These are phyloP conservation scores for Galbula dea DNA, from an alignment of 2,113 vertebrate genomes.

Conservation along the genomic window DNA sequence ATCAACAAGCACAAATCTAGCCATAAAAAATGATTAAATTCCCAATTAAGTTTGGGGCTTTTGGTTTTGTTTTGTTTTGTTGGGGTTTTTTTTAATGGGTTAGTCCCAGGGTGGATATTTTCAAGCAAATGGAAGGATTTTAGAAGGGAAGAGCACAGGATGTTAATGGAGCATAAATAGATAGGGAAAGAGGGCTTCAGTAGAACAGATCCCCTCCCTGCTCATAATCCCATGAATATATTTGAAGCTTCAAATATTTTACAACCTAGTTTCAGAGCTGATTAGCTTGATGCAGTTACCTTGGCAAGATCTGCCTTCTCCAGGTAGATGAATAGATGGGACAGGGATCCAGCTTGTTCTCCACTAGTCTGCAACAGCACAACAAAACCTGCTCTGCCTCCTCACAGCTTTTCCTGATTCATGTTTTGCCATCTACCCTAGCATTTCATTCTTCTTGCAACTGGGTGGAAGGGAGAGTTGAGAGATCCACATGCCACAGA, in stretches of 20 bases:
- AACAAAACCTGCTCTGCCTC: background rate
- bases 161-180: background rate
- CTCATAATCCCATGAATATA: background rate
- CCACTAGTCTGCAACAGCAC: rapidly evolving
- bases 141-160: background rate
- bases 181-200: background rate
- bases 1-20: background rate
- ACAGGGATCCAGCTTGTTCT: background rate
- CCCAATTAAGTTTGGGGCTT: background rate
- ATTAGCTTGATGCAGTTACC: background rate
- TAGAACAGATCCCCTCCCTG: background rate
- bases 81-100: background rate
- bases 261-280: background rate
- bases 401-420: background rate
- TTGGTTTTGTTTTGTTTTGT: background rate
- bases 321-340: background rate
- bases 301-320: background rate
- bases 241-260: conserved; percentile 13
- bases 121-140: conserved; percentile 2
- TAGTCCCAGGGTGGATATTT: background rate
- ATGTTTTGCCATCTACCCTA: background rate
- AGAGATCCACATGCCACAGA: background rate
- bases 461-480: background rate
- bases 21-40: conserved; percentile 9
- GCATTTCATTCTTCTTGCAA: background rate